phyloP scores from a whole-genome alignment of 37 sponge, comb jelly and placozoan species.

The Ephydatia muelleri region DNA sequence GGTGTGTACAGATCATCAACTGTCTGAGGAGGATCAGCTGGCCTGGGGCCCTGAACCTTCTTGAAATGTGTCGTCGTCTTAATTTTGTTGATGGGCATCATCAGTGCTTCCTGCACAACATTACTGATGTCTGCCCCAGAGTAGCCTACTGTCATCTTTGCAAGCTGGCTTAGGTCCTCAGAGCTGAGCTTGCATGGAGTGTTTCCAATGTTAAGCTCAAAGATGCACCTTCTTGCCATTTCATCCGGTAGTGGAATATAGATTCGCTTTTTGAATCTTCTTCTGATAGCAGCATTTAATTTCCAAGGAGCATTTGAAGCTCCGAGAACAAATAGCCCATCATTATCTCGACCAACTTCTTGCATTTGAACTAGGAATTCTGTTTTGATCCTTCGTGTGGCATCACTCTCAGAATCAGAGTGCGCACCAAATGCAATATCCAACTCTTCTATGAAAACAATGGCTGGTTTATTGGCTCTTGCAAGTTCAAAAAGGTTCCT shows the following conservation, averaged over 20 bases:
- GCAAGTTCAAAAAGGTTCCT: conserved; percentile 93
- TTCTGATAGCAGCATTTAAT: conserved; percentile 50
- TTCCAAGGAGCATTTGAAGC: conserved; percentile 69
- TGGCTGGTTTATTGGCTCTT: conserved; percentile 87
- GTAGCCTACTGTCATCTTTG: conserved; percentile 50
- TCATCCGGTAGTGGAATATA: conserved; percentile 64
- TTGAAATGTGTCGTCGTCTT: conserved; percentile 63
- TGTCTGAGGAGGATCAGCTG: neutral
- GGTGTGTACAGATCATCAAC: conserved; percentile 18
- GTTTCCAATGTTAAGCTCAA: conserved; percentile 46
- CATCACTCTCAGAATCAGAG: conserved; percentile 49
- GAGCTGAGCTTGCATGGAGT: conserved; percentile 34
- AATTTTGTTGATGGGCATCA: conserved; percentile 60
- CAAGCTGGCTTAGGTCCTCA: conserved; percentile 29
- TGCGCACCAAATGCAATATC: conserved; percentile 79
- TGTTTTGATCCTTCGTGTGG: conserved; percentile 55
- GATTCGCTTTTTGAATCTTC: conserved; percentile 54
- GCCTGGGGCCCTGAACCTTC: conserved; percentile 4
- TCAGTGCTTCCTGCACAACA: conserved; percentile 61
- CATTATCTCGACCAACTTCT: conserved; percentile 62
- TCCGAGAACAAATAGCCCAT: conserved; percentile 52
- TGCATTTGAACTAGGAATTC: conserved; percentile 74
- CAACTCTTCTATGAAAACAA: conserved; percentile 99
- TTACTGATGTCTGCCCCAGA: conserved; percentile 67
- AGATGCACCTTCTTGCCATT: conserved; percentile 44